Base-by-base conservation (phyloP, 2,797 vertebrate species). In the Mareca strepera region DNA sequence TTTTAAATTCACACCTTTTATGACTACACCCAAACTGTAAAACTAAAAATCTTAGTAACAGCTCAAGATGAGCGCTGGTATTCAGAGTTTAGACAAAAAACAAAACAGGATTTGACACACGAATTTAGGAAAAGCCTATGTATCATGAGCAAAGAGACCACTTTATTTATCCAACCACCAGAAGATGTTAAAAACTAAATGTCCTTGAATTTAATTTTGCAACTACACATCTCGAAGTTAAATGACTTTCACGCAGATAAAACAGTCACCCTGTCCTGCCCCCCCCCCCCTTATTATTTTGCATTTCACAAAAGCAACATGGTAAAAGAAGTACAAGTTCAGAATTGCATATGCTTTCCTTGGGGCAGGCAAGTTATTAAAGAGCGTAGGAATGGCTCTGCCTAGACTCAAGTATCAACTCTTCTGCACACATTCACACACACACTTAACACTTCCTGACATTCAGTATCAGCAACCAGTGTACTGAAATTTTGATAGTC, bases 121-220 rank as follows among this genome's bases (percentile, higher is more conserved):
- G 55, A 70, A 79, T 59, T 79, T 31, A 67, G 70, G 31, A 84
- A 73, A 84, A 66, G 35, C 4, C 28, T 7, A 63, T 18, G 35
- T 90, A 26, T n/a, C 59, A 63, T 50, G 6, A 72, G 39, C 6
- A 5, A 75, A 92, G 37, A 68, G 3, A 56, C 0, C 0, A 0
- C 29, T 86, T 78, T 68, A 44, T 77, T 56, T 72, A 64, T 29
- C 33, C 63, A 90, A 21, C 4, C 44, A 77, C 21, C 12, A 4
- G 11, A 89, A 74, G 31, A 72, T 50, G 44, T 87, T 46, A 1
- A 7, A 75, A 90, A 82, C 10, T 55, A 43, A 46, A 68, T 9
- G 11, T 31, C 50, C 37, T 56, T 55, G 18, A 92, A 75, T 20
- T 73, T 53, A 55, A 33, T 72, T 68, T 39, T 90, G 33, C 63